Base-by-base conservation (phyloP, 2,888 invertebrate species). In the Stictocephala bisonia region DNA sequence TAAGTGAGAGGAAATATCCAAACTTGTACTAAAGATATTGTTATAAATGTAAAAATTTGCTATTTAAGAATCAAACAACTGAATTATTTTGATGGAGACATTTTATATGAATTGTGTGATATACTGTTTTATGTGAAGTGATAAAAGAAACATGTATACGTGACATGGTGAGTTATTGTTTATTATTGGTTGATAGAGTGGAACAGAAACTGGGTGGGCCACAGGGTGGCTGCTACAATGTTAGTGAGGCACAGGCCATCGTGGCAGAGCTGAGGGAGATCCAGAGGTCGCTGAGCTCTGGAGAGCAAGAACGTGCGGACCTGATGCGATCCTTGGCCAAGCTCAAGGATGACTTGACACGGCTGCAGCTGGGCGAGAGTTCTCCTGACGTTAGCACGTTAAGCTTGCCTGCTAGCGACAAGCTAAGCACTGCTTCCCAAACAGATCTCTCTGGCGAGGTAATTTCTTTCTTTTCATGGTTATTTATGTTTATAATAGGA, bases 211-310 rank as follows among this genome's bases (percentile, higher is more conserved):
- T 97, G 80, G 93, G 90, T 82, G 89, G 92, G 41, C 69, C 75
- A 15, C 90, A 94, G 83, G 90, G 91, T 66, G 93, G 94, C 56
- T 94, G 94, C 83, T 97, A 97, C 84, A 96, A 94, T 83, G 93
- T 96, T 79, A 91, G 92, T 41, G 96, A 98, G 85, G 97, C 97
- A 13, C 95, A 97, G 85, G 96, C 96, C n/a, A 97, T 98, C 74
- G 92, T 96, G 88, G 92, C 93, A 68, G 96, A 97, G 85, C 88
- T 98, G 80, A 90, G 93, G 77, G 95, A 96, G 85, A 95, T 97
- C 79, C 96, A 97, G 85, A 93, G 94, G 82, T 96, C 95, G 0
- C 86, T 97, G 35, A 92, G 92, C 6, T 93, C 93, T 0, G 97
- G 97, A 0, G 96, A 97, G 84, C 94, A 95, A 82, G 97, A 97